Conservation (phyloP, 1,140 invertebrate genomes). For the Drosophila oshimai region DNA sequence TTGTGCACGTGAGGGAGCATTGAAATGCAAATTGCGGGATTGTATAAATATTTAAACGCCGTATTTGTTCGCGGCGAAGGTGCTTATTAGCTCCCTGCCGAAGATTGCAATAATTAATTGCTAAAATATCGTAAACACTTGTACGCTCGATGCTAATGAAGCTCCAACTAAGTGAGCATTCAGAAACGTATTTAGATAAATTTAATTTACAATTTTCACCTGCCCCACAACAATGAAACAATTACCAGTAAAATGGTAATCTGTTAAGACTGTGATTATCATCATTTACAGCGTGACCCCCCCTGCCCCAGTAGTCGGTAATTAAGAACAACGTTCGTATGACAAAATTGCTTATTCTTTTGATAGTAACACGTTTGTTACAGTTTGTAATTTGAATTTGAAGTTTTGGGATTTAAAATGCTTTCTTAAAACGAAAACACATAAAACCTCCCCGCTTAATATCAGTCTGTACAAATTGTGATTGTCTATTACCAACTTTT, state of each 20-base stretch:
- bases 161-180: conserved; percentile 6
- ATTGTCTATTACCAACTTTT: too few species aligned
- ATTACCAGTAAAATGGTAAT: conserved; percentile 16
- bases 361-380: too few species aligned
- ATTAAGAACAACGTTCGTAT: background rate
- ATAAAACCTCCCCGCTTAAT: too few species aligned
- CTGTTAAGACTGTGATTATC: conserved; percentile 6
- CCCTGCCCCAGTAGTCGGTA: background rate
- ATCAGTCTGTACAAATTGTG: too few species aligned
- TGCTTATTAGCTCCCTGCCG: conserved; percentile 48
- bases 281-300: conserved; percentile 8
- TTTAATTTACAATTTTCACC: conserved; percentile 16
- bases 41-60: conserved; percentile 55
- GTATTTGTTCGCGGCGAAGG: conserved; percentile 23
- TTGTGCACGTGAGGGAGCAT: conserved; percentile 51
- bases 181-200: conserved; percentile 1
- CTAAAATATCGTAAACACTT: conserved; percentile 21
- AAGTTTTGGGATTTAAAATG: too few species aligned
- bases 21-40: conserved; percentile 65
- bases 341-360: too few species aligned
- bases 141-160: conserved; percentile 33
- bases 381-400: too few species aligned
- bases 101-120: conserved; percentile 62
- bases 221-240: conserved; percentile 7
- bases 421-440: too few species aligned